Base-by-base conservation (phyloP, 2,797 vertebrate species). In the Sebastes ruberrimus region DNA sequence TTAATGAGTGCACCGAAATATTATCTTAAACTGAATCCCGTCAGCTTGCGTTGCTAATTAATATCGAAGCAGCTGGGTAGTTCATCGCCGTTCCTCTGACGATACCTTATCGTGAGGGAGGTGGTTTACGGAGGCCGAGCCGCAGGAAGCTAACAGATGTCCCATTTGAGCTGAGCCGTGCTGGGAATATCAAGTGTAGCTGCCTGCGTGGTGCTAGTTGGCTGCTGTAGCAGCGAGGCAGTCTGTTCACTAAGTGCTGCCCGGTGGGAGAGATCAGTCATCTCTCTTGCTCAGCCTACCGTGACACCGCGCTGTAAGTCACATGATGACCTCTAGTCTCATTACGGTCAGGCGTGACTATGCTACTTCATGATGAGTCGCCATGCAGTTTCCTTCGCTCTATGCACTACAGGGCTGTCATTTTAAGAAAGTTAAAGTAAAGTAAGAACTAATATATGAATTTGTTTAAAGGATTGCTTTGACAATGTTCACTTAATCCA, bases 141-240 rank as follows among this genome's bases (percentile, higher is more conserved):
- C 83, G 87, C 75, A 83, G 77, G 89, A 92, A 86, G 88, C 83
- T 74, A 93, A 91, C 91, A 93, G 93, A 95, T 94, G 93, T 93
- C 93, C 92, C 81, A 11, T 91, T 89, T 84, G 88, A 88, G 83
- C 67, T 5, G 70, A 67, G 89, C 85, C 87, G 91, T 88, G 90
- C 81, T 52, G 66, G 84, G 93, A 94, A 94, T 94, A 88, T 85
- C 78, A 93, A 93, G 88, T 86, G 74, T 80, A 80, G 73, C 78
- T 71, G 80, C 70, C 86, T 87, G 79, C 68, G 3, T 80, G 72
- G 71, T 65, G 83, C 49, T 80, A 71, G 81, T 77, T 90, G 91
- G 86, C 86, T 87, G 83, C 86, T 85, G 81, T 68, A 74, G 65
- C 80, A 83, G 69, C 68, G 84, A 83, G 80, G 76, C 83, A 75